A percentile compares a stretch with the other conserved stretches of the same genome.
Conservation (phyloP, 2,113 vertebrate genomes). For the Tapirus terrestris region DNA sequence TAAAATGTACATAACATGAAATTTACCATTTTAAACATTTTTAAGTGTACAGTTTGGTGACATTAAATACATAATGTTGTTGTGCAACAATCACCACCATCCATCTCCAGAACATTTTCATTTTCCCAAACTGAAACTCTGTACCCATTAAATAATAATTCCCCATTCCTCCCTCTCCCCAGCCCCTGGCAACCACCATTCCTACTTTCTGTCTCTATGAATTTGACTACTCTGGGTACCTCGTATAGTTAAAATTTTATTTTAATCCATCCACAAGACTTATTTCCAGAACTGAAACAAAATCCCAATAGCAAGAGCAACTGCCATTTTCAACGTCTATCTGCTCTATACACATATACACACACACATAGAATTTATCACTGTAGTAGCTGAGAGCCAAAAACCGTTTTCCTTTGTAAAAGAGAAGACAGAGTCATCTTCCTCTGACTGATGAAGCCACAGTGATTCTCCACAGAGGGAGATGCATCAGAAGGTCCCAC, state of each 20-base stretch:
- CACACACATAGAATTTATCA: neutral
- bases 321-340: neutral
- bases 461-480: neutral
- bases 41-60: neutral
- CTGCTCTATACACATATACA: neutral
- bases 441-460: neutral
- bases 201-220: slow-evolving; percentile 10
- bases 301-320: slow-evolving; percentile 4
- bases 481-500: neutral
- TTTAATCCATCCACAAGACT: slow-evolving; percentile 43
- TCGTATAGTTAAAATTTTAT: neutral
- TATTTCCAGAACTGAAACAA: slow-evolving; percentile 60
- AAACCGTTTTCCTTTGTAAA: slow-evolving; percentile 8
- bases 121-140: slow-evolving; percentile 1
- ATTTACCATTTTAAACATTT: neutral
- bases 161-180: neutral
- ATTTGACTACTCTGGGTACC: neutral
- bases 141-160: neutral
- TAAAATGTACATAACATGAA: neutral
- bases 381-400: neutral
- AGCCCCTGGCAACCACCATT: neutral
- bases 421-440: slow-evolving; percentile 1
- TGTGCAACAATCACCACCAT: neutral
- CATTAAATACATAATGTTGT: neutral
- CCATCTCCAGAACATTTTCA: neutral